Evolutionary conservation across 1,140 invertebrate species (phyloP), one percentile per base, ranked within the genome.

Genomic region (Copidosoma floridanum): DNA sequence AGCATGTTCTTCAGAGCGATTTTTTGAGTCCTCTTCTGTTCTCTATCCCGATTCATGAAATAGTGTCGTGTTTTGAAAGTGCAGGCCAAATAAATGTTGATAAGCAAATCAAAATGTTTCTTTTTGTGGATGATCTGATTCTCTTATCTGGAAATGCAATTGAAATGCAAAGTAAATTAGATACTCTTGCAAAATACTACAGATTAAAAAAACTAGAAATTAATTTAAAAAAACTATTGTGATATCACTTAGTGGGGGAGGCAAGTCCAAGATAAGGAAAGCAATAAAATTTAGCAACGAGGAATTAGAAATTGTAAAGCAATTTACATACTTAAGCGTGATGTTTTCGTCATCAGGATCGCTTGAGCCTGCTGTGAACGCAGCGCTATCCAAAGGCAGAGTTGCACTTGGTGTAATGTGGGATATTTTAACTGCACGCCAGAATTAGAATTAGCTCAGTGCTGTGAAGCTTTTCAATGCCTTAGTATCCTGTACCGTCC

Each of bases 101-200:
- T 24, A 43, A n/a, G 3, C 32, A 61, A 16, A 56, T 65, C 0
- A 27, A 55, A 16, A n/a, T 61, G 8, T 41, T 69, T 8, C 37
- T 67, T 1, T 69, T 65, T 53, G 62, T 59, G 7, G 65, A 69
- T 43, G 67, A 69, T 27, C 40, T 67, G 3, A 58, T 61, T 2
- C 18, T 63, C 1, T n/a, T 35, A 35, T n/a, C n/a, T n/a, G n/a
- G 12, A 35, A 12, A 35, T 12, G 12, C 12, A 35, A 12, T 35
- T 12, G 32, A 35, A 6, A 7, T 35, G 6, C 6, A 35, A 35
- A 35, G 12, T 7, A 35, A 35, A 35, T 7, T 35, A 12, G 37
- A 35, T 12, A 35, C 32, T 35, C 38, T 69, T 3, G 32, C 18
- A 1, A 38, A 60, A 18, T 69, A 64, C 24, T 65, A 61, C 23